Base-by-base conservation (phyloP, 2,113 vertebrate genomes). In the Seriola dumerili region DNA sequence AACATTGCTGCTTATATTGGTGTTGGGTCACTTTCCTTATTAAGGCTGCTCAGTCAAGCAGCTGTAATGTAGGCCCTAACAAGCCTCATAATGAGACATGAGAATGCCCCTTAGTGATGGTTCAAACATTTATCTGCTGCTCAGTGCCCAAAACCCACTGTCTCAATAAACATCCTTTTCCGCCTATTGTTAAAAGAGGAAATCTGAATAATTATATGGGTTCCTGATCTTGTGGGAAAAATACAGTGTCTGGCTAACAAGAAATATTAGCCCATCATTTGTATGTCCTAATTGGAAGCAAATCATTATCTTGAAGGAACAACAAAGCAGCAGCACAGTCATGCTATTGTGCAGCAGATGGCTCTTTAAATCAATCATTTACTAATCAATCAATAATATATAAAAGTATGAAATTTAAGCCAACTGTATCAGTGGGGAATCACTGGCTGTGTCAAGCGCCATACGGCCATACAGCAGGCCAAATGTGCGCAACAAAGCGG, bases 11-110 rank as follows among this genome's bases (percentile, higher is more conserved):
- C 80, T 91, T 80, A 55, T 32, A 76, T 89, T 80, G 83, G 84
- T 89, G 85, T 84, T 89, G 88, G 91, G 89, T 93, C 93, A 91
- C 81, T 91, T 91, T 89, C 80, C 89, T 93, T 92, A 91, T 94
- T 93, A 95, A 88, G 77, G 86, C 85, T 83, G 88, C 79, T 90
- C 84, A 87, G 88, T 66, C 66, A 73, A 86, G 94, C 89, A 86
- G 75, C 80, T 70, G 88, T 89, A 88, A 93, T 42, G 42, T 64
- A 5, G 80, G 46, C 77, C 87, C 83, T 86, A 91, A 93, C 87
- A 82, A 92, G 84, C 74, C 73, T 86, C 76, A 72, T 94, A 93
- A 94, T 90, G 90, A 91, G 88, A 91, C 84, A 90, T 85, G 83
- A 91, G 72, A 81, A 88, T 61, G 78, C 85, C 90, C 89, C 55